phyloP scores from a whole-genome alignment of 2,113 vertebrate genomes.

The Myrmecophaga tridactyla region DNA sequence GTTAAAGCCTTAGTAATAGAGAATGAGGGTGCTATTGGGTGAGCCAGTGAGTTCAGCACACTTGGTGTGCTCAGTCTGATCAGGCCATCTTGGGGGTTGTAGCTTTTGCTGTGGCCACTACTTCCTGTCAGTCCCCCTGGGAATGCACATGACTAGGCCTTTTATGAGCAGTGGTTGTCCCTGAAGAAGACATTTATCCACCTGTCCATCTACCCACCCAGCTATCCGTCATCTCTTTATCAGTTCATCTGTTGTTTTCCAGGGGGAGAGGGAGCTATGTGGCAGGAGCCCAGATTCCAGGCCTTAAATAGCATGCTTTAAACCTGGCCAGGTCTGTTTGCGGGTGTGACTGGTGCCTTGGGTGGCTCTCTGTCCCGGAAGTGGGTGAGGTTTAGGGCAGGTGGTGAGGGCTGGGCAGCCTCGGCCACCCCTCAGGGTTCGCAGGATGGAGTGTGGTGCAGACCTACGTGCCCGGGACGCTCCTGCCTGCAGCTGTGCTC shows the following conservation, averaged over 20 bases:
- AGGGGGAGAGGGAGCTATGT: not conserved
- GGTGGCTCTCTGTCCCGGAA: not conserved
- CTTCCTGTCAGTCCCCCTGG: not conserved
- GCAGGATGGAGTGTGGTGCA: too few relatives aligned
- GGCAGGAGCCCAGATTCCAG: rapidly evolving
- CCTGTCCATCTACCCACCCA: too few relatives aligned
- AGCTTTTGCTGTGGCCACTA: rapidly evolving
- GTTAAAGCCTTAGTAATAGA: not conserved
- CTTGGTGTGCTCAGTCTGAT: too few relatives aligned
- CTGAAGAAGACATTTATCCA: not conserved
- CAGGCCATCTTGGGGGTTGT: rapidly evolving
- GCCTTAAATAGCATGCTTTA: rapidly evolving
- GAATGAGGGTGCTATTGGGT: not conserved
- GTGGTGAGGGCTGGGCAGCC: not conserved
- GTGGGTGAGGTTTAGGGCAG: too few relatives aligned
- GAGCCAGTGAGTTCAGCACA: not conserved
- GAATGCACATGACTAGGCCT: not conserved
- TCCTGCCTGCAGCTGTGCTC: rapidly evolving
- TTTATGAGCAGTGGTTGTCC: not conserved
- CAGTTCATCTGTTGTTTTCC: not conserved
- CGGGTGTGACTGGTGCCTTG: not conserved
- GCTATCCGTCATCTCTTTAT: rapidly evolving
- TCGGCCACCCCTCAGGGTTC: too few relatives aligned
- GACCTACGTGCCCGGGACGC: not conserved
- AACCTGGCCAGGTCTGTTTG: rapidly evolving